A percentile compares a stretch with the other conserved stretches of the same genome.
phyloP scores from a whole-genome alignment of 1,140 invertebrate species.

The Drosophila repleta region DNA sequence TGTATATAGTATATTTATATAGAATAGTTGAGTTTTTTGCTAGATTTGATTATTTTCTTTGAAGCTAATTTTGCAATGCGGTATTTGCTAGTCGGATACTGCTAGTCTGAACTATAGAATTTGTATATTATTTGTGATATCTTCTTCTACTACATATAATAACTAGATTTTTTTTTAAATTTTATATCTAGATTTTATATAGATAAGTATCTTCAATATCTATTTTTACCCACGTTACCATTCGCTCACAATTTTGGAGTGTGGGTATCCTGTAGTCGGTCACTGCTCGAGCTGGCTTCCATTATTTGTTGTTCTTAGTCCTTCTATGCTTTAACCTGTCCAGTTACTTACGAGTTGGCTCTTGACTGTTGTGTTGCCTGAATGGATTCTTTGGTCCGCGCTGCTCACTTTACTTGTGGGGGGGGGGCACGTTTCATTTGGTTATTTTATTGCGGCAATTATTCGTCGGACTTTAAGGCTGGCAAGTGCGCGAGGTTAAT shows the following conservation, averaged over 20 bases:
- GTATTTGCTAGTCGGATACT: too few species aligned
- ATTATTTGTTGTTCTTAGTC: not conserved
- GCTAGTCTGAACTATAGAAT: too few species aligned
- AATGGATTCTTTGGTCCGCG: slow-evolving; percentile 24
- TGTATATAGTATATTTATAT: too few species aligned
- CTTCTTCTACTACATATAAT: too few species aligned
- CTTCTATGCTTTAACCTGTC: slow-evolving; percentile 1
- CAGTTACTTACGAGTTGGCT: slow-evolving; percentile 30
- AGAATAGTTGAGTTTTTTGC: too few species aligned
- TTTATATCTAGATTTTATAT: too few species aligned
- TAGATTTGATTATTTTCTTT: too few species aligned
- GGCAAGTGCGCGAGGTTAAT: slow-evolving; percentile 59
- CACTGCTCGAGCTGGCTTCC: not conserved
- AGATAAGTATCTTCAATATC: too few species aligned
- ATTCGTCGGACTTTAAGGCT: slow-evolving; percentile 30
- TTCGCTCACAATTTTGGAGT: not conserved
- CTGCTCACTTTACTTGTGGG: slow-evolving; percentile 31
- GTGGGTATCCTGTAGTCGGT: not conserved
- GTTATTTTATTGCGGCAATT: slow-evolving; percentile 42
- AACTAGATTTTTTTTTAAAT: too few species aligned
- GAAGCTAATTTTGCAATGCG: too few species aligned
- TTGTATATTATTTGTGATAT: too few species aligned
- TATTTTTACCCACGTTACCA: not conserved
- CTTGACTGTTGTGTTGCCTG: slow-evolving; percentile 41
- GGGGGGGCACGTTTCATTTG: slow-evolving; percentile 44